These are phyloP conservation scores for Ommatoiulus sabulosus DNA, from an alignment of 2,888 invertebrate genomes.

Conservation along the genomic window DNA sequence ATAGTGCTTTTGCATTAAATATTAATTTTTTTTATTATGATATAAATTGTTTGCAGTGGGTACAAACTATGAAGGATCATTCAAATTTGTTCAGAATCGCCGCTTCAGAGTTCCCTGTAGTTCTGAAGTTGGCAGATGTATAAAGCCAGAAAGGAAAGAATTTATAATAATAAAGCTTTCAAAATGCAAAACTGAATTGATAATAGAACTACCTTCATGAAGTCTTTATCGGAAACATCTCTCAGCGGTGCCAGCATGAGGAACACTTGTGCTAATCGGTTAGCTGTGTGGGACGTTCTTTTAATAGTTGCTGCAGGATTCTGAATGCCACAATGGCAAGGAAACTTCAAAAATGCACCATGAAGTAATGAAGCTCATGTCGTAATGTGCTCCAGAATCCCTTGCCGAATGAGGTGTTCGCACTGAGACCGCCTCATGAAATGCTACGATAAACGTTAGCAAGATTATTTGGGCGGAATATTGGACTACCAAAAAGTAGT, in stretches of 20 bases:
- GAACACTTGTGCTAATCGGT: no score
- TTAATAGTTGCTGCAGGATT: no score
- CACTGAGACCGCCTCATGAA: slow-evolving; percentile 88
- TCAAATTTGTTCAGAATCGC: background rate
- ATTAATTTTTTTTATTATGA: background rate
- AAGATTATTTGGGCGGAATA: background rate
- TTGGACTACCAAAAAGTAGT: background rate
- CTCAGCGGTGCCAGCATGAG: no score
- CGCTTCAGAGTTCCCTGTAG: background rate
- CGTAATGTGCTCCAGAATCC: slow-evolving; percentile 79
- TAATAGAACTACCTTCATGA: no score
- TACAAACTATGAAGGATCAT: background rate
- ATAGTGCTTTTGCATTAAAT: background rate
- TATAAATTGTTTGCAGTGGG: background rate
- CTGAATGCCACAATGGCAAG: background rate
- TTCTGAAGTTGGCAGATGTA: no score
- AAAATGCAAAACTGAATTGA: no score
- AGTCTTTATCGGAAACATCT: no score
- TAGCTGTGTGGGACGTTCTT: no score
- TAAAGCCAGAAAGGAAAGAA: no score
- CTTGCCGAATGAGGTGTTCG: slow-evolving; percentile 90
- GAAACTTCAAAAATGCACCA: no score
- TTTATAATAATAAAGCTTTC: no score
- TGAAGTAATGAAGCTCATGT: background rate
- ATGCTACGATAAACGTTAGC: slow-evolving; percentile 71